phyloP scores from a whole-genome alignment of 2,113 vertebrate genomes.

The Hippopotamus amphibius region DNA sequence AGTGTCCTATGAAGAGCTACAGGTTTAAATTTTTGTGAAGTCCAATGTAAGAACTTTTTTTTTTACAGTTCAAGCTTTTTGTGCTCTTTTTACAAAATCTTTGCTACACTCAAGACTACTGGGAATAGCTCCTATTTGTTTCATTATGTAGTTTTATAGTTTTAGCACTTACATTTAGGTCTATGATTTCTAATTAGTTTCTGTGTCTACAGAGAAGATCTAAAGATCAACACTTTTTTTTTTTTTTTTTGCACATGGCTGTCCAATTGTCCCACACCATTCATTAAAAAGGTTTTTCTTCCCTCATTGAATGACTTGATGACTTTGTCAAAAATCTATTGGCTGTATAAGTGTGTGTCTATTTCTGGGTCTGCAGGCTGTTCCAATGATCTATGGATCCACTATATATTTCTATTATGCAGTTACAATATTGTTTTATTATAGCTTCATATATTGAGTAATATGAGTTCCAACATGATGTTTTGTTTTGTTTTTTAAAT shows the following conservation, averaged over 20 bases:
- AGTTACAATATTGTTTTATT: neutral
- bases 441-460: neutral
- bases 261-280: neutral
- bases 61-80: neutral
- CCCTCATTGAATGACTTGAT: neutral
- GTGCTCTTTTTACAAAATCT: neutral
- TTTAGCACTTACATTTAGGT: neutral
- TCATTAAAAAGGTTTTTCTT: neutral
- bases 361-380: neutral
- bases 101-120: neutral
- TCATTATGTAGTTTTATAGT: neutral
- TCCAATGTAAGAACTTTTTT: neutral
- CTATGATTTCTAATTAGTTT: neutral
- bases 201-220: neutral
- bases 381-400: neutral
- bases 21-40: neutral
- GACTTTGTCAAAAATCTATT: neutral
- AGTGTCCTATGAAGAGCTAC: neutral
- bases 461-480: neutral
- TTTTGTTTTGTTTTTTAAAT: neutral
- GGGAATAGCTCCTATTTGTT: neutral
- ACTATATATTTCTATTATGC: neutral
- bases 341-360: neutral
- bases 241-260: neutral
- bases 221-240: neutral